Evolutionary conservation across 2,113 vertebrate species (phyloP).

Genomic region (Leucosticte australis): DNA sequence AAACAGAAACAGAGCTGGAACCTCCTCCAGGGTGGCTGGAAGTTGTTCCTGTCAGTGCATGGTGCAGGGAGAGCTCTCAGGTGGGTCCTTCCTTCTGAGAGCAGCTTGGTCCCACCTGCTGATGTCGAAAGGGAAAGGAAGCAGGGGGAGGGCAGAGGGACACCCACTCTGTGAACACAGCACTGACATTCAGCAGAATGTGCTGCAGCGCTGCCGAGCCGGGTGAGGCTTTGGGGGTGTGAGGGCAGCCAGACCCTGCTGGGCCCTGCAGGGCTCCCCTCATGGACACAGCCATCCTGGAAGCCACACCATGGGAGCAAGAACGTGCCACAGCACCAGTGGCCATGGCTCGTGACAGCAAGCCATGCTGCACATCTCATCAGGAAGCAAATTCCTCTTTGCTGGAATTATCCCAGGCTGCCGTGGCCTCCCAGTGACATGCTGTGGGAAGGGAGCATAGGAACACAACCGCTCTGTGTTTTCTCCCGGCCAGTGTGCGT

Average conservation of each 20-base stretch:
- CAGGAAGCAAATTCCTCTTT: background rate
- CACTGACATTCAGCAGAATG: rapidly evolving
- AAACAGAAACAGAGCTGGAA: background rate
- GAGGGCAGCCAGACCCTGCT: background rate
- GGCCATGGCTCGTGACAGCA: background rate
- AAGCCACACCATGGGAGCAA: background rate
- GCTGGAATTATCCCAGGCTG: slow-evolving; percentile 1
- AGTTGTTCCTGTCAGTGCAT: rapidly evolving
- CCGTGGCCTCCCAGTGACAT: background rate
- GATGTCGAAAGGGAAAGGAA: background rate
- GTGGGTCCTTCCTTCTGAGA: background rate
- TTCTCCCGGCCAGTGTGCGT: background rate
- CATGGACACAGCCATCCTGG: background rate
- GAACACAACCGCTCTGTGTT: background rate
- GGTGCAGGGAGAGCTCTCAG: background rate
- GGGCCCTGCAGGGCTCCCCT: background rate
- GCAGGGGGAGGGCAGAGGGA: background rate
- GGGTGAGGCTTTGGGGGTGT: background rate
- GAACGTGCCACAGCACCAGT: background rate
- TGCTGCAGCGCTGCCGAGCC: rapidly evolving
- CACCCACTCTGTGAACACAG: background rate
- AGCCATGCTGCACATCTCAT: background rate
- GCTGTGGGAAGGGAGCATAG: background rate
- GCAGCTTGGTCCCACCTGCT: background rate
- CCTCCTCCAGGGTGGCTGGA: background rate